phyloP scores from a whole-genome alignment of 1,140 invertebrate species.

The Trachelipus rathkii region DNA sequence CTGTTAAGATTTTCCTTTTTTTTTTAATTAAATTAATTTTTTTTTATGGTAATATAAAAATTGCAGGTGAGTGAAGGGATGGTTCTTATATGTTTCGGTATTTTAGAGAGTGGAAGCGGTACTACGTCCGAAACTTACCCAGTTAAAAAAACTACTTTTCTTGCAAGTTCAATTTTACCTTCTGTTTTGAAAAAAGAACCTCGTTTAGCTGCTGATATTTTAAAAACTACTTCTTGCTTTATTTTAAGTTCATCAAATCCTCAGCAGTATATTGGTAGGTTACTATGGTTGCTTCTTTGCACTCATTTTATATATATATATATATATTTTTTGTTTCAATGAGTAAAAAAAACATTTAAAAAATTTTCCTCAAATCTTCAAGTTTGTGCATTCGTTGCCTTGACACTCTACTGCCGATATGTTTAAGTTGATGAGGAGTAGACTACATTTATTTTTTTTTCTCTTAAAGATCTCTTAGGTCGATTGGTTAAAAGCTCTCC shows the following conservation, averaged over 20 bases:
- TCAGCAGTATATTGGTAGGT: constrained; percentile 30
- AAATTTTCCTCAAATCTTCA: too few relatives aligned
- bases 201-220: constrained; percentile 24
- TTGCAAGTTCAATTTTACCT: constrained; percentile 25
- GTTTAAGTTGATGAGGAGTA: too few relatives aligned
- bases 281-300: too few relatives aligned
- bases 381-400: too few relatives aligned
- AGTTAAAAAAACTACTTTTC: constrained; percentile 12
- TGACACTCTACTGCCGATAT: too few relatives aligned
- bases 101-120: constrained; percentile 28
- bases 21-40: too few relatives aligned
- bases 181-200: constrained; percentile 33
- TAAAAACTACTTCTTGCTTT: constrained; percentile 22
- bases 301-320: too few relatives aligned
- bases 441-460: not conserved
- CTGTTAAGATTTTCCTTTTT: too few relatives aligned
- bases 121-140: constrained; percentile 22
- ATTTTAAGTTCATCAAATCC: constrained; percentile 22
- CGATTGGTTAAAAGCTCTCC: constrained; percentile 29
- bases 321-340: too few relatives aligned
- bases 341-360: too few relatives aligned
- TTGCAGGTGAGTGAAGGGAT: constrained; percentile 33
- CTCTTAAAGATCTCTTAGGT: constrained; percentile 29
- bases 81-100: constrained; percentile 26
- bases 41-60: too few relatives aligned